phyloP scores from a whole-genome alignment of 92 coral and sea anemone species.

The Virgularia gustaviana region DNA sequence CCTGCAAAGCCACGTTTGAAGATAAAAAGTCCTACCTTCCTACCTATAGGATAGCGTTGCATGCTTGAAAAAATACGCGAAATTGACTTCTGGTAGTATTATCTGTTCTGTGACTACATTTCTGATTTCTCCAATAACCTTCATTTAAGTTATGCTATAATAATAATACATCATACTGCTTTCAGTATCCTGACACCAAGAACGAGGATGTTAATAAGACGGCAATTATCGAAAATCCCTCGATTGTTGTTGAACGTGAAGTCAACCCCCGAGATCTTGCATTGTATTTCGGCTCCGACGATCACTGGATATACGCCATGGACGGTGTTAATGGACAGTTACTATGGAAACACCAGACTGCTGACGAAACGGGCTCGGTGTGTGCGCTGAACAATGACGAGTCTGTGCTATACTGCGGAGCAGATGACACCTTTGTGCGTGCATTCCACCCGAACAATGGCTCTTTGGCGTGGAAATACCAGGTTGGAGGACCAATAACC shows the following conservation, averaged over 20 bases:
- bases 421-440: conserved; percentile 80
- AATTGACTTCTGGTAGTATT: too few species aligned
- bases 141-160: too few species aligned
- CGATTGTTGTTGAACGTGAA: conserved; percentile 21
- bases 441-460: conserved; percentile 80
- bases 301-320: conserved; percentile 86
- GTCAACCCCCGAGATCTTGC: conserved; percentile 67
- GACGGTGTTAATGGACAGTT: conserved; percentile 74
- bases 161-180: too few species aligned
- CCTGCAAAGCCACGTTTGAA: too few species aligned
- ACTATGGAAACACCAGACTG: conserved; percentile 90
- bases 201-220: conserved; percentile 13
- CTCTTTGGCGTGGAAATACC: conserved; percentile 80
- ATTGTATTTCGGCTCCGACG: conserved; percentile 78
- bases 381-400: conserved; percentile 76
- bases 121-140: too few species aligned
- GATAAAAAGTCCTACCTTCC: too few species aligned
- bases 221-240: conserved; percentile 40
- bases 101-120: too few species aligned
- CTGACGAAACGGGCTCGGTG: conserved; percentile 90
- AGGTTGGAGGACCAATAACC: conserved; percentile 72
- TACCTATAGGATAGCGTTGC: too few species aligned
- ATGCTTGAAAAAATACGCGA: too few species aligned
- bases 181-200: conserved; percentile 12
- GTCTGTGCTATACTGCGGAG: conserved; percentile 83